Base-by-base conservation (phyloP, 2,888 invertebrate genomes). In the Hyppa rectilinea region DNA sequence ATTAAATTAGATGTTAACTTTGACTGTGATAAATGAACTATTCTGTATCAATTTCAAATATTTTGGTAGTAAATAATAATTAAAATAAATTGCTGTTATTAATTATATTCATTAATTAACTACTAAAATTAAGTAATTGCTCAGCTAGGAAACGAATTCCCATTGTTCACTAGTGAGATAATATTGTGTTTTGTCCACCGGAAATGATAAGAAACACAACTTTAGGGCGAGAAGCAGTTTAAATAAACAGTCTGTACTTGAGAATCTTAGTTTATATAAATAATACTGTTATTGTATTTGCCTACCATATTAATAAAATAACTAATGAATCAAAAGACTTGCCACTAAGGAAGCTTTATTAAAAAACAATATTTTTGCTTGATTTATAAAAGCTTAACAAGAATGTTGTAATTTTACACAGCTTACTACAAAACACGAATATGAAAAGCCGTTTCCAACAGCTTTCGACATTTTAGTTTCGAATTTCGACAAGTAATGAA, bases 101-200 rank as follows among this genome's bases (percentile, higher is more conserved):
- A 67, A 75, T 75, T 53, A 81, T 59, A 66, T 56, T 75, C 0
- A 77, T 71, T 58, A 78, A 81, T 67, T 78, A 72, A 64, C 63
- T 20, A 56, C 60, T 50, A 58, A 66, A 49, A 71, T 69, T 74
- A 71, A 55, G 38, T 75, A 76, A 76, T 79, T 82, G 69, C 45
- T 69, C 45, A 53, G 31, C 52, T 75, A 80, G 80, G 83, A 80
- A 84, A 67, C 40, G 29, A 62, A 75, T 36, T 9, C 3, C 52
- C 29, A 71, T 83, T 83, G 81, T 83, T 83, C 76, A 75, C 70
- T 34, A 58, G 26, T 38, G 52, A 65, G 70, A 80, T 80, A 73
- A 63, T 59, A 67, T 65, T 79, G 75, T 83, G 50, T 62, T 75
- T 73, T 56, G 72, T 9, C 14, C 45, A 40, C 58, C 73, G 73